These are phyloP conservation scores for Nomada fucata DNA, from an alignment of 2,888 invertebrate species.

Conservation along the genomic window DNA sequence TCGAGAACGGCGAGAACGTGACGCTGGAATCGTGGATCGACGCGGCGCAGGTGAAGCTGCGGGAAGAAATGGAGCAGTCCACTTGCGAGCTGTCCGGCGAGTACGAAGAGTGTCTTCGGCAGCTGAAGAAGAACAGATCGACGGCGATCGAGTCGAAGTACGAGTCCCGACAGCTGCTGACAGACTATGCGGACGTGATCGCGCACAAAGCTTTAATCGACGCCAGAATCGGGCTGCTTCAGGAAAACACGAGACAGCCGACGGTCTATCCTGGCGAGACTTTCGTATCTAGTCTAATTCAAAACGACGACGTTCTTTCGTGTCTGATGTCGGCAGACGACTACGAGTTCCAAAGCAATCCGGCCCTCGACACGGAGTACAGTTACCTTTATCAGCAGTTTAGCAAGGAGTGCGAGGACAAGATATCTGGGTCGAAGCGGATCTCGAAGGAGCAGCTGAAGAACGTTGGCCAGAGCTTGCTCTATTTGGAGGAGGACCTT, in stretches of 20 bases:
- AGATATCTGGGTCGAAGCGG: conserved; percentile 67
- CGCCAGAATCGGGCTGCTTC: conserved; percentile 89
- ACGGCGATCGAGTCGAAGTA: conserved; percentile 64
- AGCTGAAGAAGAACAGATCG: conserved; percentile 85
- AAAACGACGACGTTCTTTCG: conserved; percentile 78
- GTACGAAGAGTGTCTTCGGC: conserved; percentile 88
- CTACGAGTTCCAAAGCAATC: conserved; percentile 81
- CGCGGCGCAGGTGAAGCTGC: conserved; percentile 89
- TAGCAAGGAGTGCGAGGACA: conserved; percentile 86
- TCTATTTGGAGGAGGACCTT: conserved; percentile 82
- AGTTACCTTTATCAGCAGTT: conserved; percentile 88
- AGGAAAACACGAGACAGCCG: conserved; percentile 80
- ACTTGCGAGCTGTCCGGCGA: conserved; percentile 88
- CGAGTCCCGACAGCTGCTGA: conserved; percentile 85
- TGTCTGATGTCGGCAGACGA: conserved; percentile 73
- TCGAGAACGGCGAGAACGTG: conserved; percentile 88
- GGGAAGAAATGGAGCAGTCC: conserved; percentile 90
- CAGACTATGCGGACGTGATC: conserved; percentile 89
- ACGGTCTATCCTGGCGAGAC: conserved; percentile 73
- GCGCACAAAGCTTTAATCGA: conserved; percentile 91
- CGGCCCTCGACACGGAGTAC: conserved; percentile 88
- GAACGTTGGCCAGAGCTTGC: conserved; percentile 76
- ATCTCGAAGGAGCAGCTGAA: conserved; percentile 75
- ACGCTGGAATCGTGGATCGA: conserved; percentile 91
- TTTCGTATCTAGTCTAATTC: conserved; percentile 80